phyloP scores from a whole-genome alignment of 23 tunicate genomes.

The Oikopleura dioica region DNA sequence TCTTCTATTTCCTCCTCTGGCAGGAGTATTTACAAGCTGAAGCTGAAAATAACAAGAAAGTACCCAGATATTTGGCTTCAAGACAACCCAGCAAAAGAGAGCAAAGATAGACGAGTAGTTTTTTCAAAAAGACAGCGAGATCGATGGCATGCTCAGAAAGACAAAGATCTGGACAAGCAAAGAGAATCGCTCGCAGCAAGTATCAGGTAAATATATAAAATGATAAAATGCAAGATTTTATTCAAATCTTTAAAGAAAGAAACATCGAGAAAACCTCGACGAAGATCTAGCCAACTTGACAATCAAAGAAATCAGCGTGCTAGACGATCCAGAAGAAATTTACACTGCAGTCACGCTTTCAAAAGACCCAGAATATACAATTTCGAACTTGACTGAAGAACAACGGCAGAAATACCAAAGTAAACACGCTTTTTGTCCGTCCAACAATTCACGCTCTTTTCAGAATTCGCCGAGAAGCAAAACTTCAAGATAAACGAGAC shows the following conservation, averaged over 20 bases:
- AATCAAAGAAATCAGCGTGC: neutral
- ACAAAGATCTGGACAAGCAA: neutral
- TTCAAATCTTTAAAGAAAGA: neutral
- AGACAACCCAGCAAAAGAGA: too few species aligned
- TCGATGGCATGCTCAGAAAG: neutral
- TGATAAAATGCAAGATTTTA: too few species aligned
- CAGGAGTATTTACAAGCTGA: too few species aligned
- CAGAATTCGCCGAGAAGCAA: too few species aligned
- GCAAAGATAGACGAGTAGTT: neutral
- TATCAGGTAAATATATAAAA: neutral
- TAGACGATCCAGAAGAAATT: neutral
- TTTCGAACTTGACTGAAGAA: too few species aligned
- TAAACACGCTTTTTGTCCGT: too few species aligned
- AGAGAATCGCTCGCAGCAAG: neutral
- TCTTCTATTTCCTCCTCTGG: too few species aligned
- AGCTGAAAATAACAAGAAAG: too few species aligned
- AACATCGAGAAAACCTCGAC: neutral
- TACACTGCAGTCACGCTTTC: neutral
- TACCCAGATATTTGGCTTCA: too few species aligned
- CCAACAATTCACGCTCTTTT: too few species aligned
- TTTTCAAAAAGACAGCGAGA: neutral
- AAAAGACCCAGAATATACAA: neutral
- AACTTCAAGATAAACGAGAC: too few species aligned
- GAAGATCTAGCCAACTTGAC: neutral
- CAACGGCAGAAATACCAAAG: too few species aligned